Conservation (phyloP, 2,113 vertebrate genomes). For the Ptilorrhoa leucosticta region DNA sequence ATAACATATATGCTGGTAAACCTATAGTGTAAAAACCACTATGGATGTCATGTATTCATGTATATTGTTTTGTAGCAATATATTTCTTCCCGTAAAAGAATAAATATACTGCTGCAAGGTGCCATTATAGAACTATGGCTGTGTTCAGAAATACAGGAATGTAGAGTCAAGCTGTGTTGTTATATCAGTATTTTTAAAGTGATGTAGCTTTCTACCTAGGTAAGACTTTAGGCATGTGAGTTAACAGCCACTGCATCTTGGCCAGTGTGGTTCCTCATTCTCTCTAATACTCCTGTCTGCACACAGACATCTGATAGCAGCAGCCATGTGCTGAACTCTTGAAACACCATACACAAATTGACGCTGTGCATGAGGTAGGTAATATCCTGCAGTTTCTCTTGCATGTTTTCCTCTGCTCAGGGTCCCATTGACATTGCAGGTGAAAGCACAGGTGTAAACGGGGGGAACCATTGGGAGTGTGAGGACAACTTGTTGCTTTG, state of each 20-base stretch:
- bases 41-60: not conserved
- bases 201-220: not conserved
- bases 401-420: slow-evolving; percentile 10
- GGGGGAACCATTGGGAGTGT: not conserved
- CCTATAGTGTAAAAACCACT: not conserved
- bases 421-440: not conserved
- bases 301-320: slow-evolving; percentile 1
- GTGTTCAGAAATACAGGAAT: not conserved
- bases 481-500: not conserved
- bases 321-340: not conserved
- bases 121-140: not conserved
- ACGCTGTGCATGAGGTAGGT: slow-evolving; percentile 55
- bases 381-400: slow-evolving; percentile 35
- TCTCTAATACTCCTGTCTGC: not conserved
- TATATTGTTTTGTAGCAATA: not conserved
- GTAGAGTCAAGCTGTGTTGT: not conserved
- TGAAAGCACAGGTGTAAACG: not conserved
- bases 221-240: not conserved
- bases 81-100: not conserved
- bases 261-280: not conserved
- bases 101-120: not conserved
- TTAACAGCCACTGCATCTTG: not conserved
- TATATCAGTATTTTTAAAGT: not conserved
- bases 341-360: not conserved
- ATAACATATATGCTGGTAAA: not conserved